Evolutionary conservation across 2,888 invertebrate species (phyloP).

Genomic region (Zaprionus obscuricornis): DNA sequence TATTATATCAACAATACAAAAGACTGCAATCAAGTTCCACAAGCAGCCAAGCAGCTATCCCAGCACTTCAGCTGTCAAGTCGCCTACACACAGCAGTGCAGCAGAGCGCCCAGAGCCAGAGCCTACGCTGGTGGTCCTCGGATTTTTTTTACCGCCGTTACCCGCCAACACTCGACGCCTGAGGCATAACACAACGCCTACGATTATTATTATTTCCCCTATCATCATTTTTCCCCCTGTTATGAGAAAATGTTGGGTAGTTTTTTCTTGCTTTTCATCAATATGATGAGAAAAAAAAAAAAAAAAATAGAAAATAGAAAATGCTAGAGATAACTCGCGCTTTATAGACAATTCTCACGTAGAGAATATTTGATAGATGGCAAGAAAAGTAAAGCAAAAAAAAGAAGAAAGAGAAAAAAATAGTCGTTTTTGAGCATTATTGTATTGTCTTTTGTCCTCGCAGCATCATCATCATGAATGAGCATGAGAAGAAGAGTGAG

Average conservation of each 20-base stretch:
- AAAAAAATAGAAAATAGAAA: too few relatives aligned
- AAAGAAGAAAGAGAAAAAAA: conserved; percentile 10
- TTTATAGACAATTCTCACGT: conserved; percentile 68
- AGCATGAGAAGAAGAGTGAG: conserved; percentile 38
- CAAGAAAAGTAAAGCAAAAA: conserved; percentile 19
- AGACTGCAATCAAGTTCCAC: too few relatives aligned
- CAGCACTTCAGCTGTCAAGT: too few relatives aligned
- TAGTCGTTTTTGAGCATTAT: conserved; percentile 12
- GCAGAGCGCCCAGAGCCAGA: background rate
- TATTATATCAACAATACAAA: too few relatives aligned
- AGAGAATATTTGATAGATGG: conserved; percentile 13
- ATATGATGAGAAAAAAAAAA: too few relatives aligned
- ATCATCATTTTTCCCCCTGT: conserved; percentile 13
- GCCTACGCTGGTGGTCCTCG: conserved; percentile 48
- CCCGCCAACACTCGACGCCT: too few relatives aligned
- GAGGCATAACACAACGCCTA: conserved; percentile 38
- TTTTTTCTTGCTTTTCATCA: conserved; percentile 59
- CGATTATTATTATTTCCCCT: conserved; percentile 32
- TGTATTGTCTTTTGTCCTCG: conserved; percentile 46
- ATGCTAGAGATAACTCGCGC: conserved; percentile 62
- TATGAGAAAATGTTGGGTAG: conserved; percentile 31
- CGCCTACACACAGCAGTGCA: too few relatives aligned
- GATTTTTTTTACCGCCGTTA: too few relatives aligned
- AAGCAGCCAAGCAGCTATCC: too few relatives aligned
- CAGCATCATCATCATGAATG: conserved; percentile 70